These are phyloP conservation scores for Sebastes hubbsi DNA, from an alignment of 2,797 vertebrate species.

Conservation along the genomic window DNA sequence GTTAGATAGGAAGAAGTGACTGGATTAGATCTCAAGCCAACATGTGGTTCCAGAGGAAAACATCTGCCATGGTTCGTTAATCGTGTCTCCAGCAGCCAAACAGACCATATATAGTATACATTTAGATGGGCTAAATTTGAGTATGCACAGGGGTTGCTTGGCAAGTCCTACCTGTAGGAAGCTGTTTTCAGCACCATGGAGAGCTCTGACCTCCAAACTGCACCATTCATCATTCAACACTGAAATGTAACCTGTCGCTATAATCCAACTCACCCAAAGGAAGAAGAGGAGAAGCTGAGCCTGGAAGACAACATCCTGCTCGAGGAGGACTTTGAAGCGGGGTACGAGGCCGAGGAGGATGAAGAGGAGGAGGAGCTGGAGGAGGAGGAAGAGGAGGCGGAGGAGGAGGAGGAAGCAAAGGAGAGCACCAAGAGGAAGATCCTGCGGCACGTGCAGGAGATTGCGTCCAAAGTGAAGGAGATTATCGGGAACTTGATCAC, in stretches of 20 bases:
- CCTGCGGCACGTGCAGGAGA: constrained; percentile 85
- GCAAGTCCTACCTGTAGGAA: constrained; percentile 42
- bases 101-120: not conserved
- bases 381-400: constrained; percentile 73
- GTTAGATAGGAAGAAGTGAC: constrained; percentile 5
- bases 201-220: constrained; percentile 55
- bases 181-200: constrained; percentile 73
- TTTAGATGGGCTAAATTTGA: not conserved
- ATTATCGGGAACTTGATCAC: constrained; percentile 96
- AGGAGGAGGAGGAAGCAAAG: constrained; percentile 85
- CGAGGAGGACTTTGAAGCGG: constrained; percentile 90
- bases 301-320: constrained; percentile 89
- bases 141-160: not conserved
- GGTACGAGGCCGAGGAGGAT: constrained; percentile 85
- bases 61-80: constrained; percentile 1
- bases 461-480: constrained; percentile 92
- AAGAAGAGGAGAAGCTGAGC: constrained; percentile 89
- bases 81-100: not conserved
- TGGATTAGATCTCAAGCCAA: constrained; percentile 17
- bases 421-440: constrained; percentile 91
- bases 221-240: constrained; percentile 8
- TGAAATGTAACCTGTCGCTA: constrained; percentile 18
- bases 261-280: constrained; percentile 31
- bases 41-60: constrained; percentile 25
- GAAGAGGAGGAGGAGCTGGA: constrained; percentile 75